phyloP scores from a whole-genome alignment of 30 jellyfish, hydroid and myxozoan genomes.

The Aurelia aurita complex sp. Pacific region DNA sequence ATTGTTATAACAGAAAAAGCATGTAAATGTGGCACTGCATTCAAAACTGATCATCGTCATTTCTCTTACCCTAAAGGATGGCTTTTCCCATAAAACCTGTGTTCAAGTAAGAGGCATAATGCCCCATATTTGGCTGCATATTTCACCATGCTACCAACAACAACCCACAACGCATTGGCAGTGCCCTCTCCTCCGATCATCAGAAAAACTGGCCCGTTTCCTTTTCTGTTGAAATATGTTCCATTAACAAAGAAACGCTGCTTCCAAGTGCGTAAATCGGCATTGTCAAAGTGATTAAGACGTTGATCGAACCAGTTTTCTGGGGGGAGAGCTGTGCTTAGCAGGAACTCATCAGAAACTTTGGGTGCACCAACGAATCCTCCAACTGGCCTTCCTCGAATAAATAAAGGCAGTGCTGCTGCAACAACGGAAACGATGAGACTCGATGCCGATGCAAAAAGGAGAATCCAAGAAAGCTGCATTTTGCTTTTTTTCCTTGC shows the following conservation, averaged over 20 bases:
- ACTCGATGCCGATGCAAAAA: too few relatives aligned
- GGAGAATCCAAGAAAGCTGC: too few relatives aligned
- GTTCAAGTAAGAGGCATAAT: conserved; percentile 81
- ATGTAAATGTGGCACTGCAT: too few relatives aligned
- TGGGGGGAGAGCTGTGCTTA: conserved; percentile 47
- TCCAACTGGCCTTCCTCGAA: conserved; percentile 94
- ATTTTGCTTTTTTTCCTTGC: too few relatives aligned
- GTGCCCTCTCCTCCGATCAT: conserved; percentile 99
- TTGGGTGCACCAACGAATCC: conserved; percentile 88
- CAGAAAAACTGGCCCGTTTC: conserved; percentile 89
- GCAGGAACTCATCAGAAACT: conserved; percentile 20
- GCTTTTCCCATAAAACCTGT: conserved; percentile 93
- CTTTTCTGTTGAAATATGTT: conserved; percentile 33
- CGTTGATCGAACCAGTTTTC: conserved; percentile 86
- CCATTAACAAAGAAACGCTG: conserved; percentile 82
- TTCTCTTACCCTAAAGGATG: conserved; percentile 80
- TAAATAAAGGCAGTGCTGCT: conserved; percentile 53
- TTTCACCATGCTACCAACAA: conserved; percentile 85
- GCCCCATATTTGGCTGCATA: conserved; percentile 91
- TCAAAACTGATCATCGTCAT: background rate
- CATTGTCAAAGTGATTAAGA: conserved; percentile 78
- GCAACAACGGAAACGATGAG: too few relatives aligned
- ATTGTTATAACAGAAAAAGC: too few relatives aligned
- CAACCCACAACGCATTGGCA: conserved; percentile 84
- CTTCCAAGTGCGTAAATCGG: conserved; percentile 88